Percentiles rank a stretch among this genome's conserved stretches.
Conservation (phyloP, 2,113 vertebrate genomes). For the Empidonax alnorum region DNA sequence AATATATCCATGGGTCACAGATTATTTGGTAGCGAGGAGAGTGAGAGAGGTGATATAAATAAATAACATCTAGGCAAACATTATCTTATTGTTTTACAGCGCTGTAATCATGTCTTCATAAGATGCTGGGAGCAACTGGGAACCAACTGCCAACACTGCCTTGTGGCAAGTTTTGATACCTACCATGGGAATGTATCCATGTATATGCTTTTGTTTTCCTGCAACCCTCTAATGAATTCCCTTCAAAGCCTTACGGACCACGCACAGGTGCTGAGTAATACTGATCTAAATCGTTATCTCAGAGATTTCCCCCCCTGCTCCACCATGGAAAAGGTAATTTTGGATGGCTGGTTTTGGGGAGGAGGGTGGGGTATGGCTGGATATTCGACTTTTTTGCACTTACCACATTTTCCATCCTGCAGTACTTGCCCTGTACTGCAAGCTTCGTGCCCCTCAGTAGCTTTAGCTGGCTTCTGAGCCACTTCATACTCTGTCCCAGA, state of each 20-base stretch:
- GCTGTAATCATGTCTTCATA: not conserved
- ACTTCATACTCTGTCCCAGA: slow-evolving; percentile 93
- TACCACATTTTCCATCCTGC: slow-evolving; percentile 89
- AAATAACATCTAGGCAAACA: not conserved
- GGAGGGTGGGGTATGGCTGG: too few species aligned
- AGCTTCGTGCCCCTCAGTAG: slow-evolving; percentile 75
- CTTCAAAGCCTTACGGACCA: not conserved
- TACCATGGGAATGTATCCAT: not conserved
- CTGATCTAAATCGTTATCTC: not conserved
- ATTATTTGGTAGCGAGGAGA: not conserved
- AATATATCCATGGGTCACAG: not conserved
- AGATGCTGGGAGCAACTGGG: not conserved
- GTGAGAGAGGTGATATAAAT: not conserved
- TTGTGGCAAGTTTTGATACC: not conserved
- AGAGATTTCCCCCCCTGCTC: not conserved
- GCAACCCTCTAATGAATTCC: not conserved
- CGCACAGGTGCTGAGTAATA: not conserved
- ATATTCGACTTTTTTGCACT: not conserved
- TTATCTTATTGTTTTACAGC: not conserved
- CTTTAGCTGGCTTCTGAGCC: slow-evolving; percentile 85
- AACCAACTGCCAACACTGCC: not conserved
- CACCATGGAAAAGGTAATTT: not conserved
- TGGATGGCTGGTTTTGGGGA: not conserved
- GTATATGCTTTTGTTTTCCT: not conserved
- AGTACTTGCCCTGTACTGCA: slow-evolving; percentile 88